Base-by-base conservation (phyloP, 2,888 invertebrate species). In the Polymixis lichenea region DNA sequence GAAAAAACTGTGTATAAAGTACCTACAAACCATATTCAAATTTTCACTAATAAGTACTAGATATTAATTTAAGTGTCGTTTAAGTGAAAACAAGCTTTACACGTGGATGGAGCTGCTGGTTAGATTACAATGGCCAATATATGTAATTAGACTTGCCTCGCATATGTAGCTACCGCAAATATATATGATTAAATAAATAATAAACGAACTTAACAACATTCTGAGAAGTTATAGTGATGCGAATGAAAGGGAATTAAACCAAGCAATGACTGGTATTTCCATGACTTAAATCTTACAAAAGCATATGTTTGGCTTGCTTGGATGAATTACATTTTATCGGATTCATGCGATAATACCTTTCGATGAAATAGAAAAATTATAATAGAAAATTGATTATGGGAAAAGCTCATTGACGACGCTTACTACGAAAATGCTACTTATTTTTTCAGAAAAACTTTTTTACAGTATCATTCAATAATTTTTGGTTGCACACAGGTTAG, bases 181-280 rank as follows among this genome's bases (percentile, higher is more conserved):
- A 43, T 43, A n/a, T 43, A 62, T 17, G n/a, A 17, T 15, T 38
- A 38, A 62, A n/a, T 5, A n/a, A 9, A 17, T 55, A 32, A 28
- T 66, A 66, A 66, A 43, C 11, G 38, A 43, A 53, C 19, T 55
- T 72, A 72, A 72, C 55, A 11, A 66, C 17, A n/a, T 53, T 38
- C 51, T 22, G 25, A 25, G 64, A 51, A 64, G 43, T 53, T 46
- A 9, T 8, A 38, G 51, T 62, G 25, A 53, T 25, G 19, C 7
- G 19, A 38, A 25, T 53, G 43, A 71, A 71, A 43, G 2, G 8
- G 22, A 62, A 62, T 61, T 61, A 38, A 22, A 32, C 22, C 32
- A 32, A 15, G 4, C 5, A 38, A 38, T 38, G 22, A 61, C 13
- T 38, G 38, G 38, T 38, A 38, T 38, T 38, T 38, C 22, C 8